These are phyloP conservation scores for Brienomyrus brachyistius DNA, from an alignment of 2,113 vertebrate species.

Conservation along the genomic window DNA sequence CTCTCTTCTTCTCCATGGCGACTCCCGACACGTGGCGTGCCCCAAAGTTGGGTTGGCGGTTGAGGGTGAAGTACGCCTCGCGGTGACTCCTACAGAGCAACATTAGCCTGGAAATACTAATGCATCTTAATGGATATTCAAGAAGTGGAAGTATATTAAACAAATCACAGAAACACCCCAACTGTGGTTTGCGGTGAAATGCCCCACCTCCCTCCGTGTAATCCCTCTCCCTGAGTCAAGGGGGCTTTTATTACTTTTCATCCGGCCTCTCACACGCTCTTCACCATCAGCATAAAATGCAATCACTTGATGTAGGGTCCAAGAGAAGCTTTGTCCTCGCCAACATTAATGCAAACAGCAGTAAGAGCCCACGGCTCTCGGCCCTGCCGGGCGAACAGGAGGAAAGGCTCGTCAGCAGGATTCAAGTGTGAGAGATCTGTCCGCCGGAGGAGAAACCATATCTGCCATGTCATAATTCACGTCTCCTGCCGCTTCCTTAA, in stretches of 20 bases:
- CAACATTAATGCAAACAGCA: constrained; percentile 18
- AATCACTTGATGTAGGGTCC: constrained; percentile 17
- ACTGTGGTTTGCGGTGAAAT: neutral
- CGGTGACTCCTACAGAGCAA: neutral
- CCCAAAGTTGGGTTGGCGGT: neutral
- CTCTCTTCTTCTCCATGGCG: neutral
- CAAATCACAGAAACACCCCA: neutral
- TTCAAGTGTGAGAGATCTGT: constrained; percentile 14
- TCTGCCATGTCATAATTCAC: constrained; percentile 36
- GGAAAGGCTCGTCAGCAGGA: neutral
- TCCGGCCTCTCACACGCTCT: constrained; percentile 15
- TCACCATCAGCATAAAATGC: constrained; percentile 24
- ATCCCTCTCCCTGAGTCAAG: constrained; percentile 15
- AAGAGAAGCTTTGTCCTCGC: constrained; percentile 21
- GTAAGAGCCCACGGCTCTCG: neutral
- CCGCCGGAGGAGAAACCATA: constrained; percentile 41
- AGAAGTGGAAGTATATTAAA: constrained; percentile 10
- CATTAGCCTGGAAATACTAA: constrained; percentile 7
- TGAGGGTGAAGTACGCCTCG: neutral
- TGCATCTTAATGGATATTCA: constrained; percentile 12
- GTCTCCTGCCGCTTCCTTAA: constrained; percentile 38
- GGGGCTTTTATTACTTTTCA: constrained; percentile 10
- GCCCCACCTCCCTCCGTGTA: constrained; percentile 8
- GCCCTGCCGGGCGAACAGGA: neutral
- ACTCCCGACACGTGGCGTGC: neutral